These are phyloP conservation scores for Eupsilia transversa DNA, from an alignment of 2,888 invertebrate species.

Conservation along the genomic window DNA sequence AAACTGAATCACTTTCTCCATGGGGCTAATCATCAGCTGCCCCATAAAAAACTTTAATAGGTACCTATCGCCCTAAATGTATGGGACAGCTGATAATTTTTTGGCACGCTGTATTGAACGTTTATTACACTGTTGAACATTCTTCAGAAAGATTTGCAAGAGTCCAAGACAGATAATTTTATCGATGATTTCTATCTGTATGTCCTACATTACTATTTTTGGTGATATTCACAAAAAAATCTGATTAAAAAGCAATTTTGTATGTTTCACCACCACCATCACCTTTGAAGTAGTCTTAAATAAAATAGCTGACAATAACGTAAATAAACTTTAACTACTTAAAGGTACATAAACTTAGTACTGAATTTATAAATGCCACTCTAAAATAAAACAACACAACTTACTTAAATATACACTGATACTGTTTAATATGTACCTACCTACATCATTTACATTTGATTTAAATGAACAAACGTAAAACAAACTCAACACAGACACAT, in stretches of 20 bases:
- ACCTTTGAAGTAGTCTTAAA: background rate
- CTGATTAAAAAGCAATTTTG: background rate
- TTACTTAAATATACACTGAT: background rate
- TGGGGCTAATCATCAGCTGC: background rate
- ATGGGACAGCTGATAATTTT: too few relatives aligned
- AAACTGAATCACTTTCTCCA: too few relatives aligned
- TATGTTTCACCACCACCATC: background rate
- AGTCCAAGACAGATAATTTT: background rate
- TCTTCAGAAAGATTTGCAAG: background rate
- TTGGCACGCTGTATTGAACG: too few relatives aligned
- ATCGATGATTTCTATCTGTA: too few relatives aligned
- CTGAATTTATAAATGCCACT: background rate
- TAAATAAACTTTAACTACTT: background rate
- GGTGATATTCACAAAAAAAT: background rate
- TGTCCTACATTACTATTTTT: background rate
- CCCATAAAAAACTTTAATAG: background rate
- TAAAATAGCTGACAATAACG: too few relatives aligned
- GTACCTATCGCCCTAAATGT: too few relatives aligned
- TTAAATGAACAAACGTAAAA: slow-evolving; percentile 33
- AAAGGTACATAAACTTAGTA: slow-evolving; percentile 7
- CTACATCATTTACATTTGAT: slow-evolving; percentile 19
- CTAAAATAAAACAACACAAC: slow-evolving; percentile 15
- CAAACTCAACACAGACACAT: slow-evolving; percentile 30
- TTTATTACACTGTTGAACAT: background rate
- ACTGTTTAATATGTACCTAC: background rate